Percentiles rank a stretch among this genome's conserved stretches.
Evolutionary conservation across 2,888 invertebrate species (phyloP).

Genomic region (Brachyopa scutellaris): DNA sequence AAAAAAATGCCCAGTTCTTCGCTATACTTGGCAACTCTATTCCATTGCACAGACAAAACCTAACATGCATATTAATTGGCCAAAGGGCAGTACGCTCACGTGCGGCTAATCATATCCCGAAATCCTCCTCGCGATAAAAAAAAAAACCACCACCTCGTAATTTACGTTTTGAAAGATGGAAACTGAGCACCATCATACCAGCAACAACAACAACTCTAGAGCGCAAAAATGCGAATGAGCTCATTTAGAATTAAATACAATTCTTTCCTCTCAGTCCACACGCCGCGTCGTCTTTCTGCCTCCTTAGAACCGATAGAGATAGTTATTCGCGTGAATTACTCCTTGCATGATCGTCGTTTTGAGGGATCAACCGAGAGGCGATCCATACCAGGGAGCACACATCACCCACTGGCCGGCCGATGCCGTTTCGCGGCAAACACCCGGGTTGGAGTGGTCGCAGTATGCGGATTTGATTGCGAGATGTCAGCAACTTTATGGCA

Average conservation of each 20-base stretch:
- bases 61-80: conserved; percentile 70
- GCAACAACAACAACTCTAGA: conserved; percentile 14
- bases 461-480: conserved; percentile 69
- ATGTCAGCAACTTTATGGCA: conserved; percentile 72
- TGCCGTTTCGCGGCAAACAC: conserved; percentile 51
- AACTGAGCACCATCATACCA: conserved; percentile 21
- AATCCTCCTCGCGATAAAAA: conserved; percentile 74
- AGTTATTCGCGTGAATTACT: conserved; percentile 71
- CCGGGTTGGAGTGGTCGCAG: conserved; percentile 33
- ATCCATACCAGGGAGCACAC: conserved; percentile 59
- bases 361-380: conserved; percentile 58
- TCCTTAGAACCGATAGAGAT: conserved; percentile 37
- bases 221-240: conserved; percentile 66
- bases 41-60: conserved; percentile 23
- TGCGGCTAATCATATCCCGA: conserved; percentile 74
- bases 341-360: conserved; percentile 65
- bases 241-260: conserved; percentile 70
- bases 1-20: too few relatives aligned
- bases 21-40: conserved; percentile 43
- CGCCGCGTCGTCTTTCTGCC: background rate
- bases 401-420: conserved; percentile 58
- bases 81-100: conserved; percentile 73
- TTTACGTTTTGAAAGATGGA: conserved; percentile 64
- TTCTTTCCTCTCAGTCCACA: conserved; percentile 9
- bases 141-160: conserved; percentile 73